Evolutionary conservation across 1,140 invertebrate genomes (phyloP).

Genomic region (Drosophila yakuba): DNA sequence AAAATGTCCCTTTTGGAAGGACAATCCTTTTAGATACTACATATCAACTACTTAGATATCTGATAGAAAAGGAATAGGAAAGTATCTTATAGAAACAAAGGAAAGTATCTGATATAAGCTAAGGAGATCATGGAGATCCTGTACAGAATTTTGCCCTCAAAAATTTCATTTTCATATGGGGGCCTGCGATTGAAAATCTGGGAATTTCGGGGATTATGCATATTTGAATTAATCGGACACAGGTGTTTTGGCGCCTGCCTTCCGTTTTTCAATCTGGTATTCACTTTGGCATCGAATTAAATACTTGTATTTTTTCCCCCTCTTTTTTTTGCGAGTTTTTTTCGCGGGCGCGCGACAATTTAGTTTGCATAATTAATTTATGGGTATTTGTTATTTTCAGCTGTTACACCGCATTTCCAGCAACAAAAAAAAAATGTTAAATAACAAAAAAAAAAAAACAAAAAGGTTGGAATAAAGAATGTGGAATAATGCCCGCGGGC

Average conservation of each 20-base stretch:
- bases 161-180: background rate
- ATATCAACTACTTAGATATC: no score
- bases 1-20: no score
- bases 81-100: no score
- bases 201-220: slow-evolving; percentile 8
- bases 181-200: background rate
- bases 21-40: no score
- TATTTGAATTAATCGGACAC: slow-evolving; percentile 11
- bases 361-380: slow-evolving; percentile 59
- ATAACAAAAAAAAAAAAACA: slow-evolving; percentile 2
- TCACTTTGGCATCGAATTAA: slow-evolving; percentile 9
- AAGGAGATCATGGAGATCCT: no score
- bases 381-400: slow-evolving; percentile 30
- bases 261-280: slow-evolving; percentile 5
- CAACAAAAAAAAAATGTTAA: background rate
- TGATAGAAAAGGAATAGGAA: no score
- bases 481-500: slow-evolving; percentile 44
- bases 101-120: no score
- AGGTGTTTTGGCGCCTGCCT: slow-evolving; percentile 20
- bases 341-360: slow-evolving; percentile 29
- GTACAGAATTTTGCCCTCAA: no score
- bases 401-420: slow-evolving; percentile 5
- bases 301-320: slow-evolving; percentile 6
- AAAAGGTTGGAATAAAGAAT: slow-evolving; percentile 20
- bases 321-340: background rate